Evolutionary conservation across 2,113 vertebrate species (phyloP).

Genomic region (Galbula dea): DNA sequence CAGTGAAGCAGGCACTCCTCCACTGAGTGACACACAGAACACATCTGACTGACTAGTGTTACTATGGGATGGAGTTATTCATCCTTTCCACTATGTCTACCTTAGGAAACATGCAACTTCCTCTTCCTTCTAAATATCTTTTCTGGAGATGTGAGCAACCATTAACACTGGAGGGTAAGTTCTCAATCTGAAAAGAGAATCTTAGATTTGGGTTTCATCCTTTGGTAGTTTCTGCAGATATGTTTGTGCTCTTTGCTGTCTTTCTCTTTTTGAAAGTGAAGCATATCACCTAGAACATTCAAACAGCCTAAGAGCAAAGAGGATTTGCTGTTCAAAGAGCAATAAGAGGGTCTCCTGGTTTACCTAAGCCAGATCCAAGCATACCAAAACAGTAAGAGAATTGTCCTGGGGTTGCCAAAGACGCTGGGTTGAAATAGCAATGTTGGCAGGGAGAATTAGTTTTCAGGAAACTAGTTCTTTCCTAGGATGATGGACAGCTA

Average conservation of each 20-base stretch:
- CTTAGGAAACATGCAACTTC: background rate
- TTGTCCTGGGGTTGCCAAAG: background rate
- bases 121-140: background rate
- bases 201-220: background rate
- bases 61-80: slow-evolving; percentile 13
- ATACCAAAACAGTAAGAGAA: background rate
- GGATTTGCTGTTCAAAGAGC: background rate
- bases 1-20: slow-evolving; percentile 3
- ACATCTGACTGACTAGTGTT: background rate
- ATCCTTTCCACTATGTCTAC: background rate
- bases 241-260: background rate
- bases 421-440: background rate
- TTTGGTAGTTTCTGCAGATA: background rate
- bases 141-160: background rate
- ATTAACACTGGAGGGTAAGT: background rate
- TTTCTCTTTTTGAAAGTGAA: background rate
- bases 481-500: background rate
- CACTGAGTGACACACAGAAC: slow-evolving; percentile 19
- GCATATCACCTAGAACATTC: background rate
- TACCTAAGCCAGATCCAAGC: background rate
- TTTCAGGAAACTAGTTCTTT: background rate
- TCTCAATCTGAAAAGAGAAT: background rate
- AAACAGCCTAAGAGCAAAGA: background rate
- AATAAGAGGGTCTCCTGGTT: background rate
- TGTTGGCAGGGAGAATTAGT: background rate